Evolutionary conservation across 2,113 vertebrate genomes (phyloP), one percentile per base, ranked within the genome.

Genomic region (Nanorana parkeri): DNA sequence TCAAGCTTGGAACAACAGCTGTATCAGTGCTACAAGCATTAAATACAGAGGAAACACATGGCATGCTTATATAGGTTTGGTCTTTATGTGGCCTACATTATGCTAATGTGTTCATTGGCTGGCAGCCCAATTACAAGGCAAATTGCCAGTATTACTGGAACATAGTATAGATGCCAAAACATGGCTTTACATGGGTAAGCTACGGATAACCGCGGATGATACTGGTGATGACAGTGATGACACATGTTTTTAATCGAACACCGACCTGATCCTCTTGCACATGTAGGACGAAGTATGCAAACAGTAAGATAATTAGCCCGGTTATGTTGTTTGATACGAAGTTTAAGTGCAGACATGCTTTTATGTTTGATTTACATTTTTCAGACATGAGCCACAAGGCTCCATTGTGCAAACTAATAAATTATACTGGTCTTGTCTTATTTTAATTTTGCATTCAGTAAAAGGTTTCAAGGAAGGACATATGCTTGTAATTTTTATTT

Each of bases 191-290:
- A 66, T 41, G 5, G 55, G 71, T 51, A 60, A 67, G 68, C 71
- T 58, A 82, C 68, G 47, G 52, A 75, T 36, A 67, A 82, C 63
- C 28, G 17, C 47, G 74, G 61, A 81, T 74, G 51, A 81, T 74
- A 56, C 61, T 20, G 10, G 58, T 55, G 68, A 73, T 82, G 80
- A 82, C 80, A 82, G 61, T 52, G 26, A 23, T 56, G 61, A 82
- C 69, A 83, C 80, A 83, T 76, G 72, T 83, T 83, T 83, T 68
- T 76, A 83, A 68, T 83, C 63, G 51, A 76, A 76, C 64, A 51
- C 71, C 67, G 51, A 29, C 21, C 17, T 51, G 19, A 13, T 80
- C 21, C 24, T 72, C 17, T 23, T 28, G 63, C 26, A 26, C n/a
- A 56, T 82, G 71, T 26, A 56, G 15, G 17, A 55, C 28, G 67